These are phyloP conservation scores for Heterocephalus glaber DNA, from an alignment of 2,113 vertebrate species.

Conservation along the genomic window DNA sequence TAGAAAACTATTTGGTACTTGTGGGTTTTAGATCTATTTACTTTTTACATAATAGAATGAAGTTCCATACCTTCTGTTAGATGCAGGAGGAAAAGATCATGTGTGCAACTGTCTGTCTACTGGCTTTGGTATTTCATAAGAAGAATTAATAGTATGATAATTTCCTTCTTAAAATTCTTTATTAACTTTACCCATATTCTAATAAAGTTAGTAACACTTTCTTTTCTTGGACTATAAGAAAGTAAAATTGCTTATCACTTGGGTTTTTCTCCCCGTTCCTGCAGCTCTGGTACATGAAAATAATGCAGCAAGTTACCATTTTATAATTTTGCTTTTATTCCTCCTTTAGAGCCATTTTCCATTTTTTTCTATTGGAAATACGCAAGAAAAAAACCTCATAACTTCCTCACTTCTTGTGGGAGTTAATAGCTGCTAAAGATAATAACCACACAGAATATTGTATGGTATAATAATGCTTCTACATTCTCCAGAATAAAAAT, in stretches of 20 bases:
- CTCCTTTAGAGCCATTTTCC: slow-evolving; percentile 54
- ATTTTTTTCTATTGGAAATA: slow-evolving; percentile 55
- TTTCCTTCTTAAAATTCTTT: slow-evolving; percentile 50
- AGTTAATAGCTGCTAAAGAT: slow-evolving; percentile 58
- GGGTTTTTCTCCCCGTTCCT: not conserved
- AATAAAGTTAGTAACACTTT: slow-evolving; percentile 55
- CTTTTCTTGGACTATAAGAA: not conserved
- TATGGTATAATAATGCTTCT: slow-evolving; percentile 39
- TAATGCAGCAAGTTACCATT: slow-evolving; percentile 30
- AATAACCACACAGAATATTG: slow-evolving; percentile 54
- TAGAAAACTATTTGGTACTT: not conserved
- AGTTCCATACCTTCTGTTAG: not conserved
- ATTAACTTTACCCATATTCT: slow-evolving; percentile 23
- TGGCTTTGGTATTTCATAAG: not conserved
- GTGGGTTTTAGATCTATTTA: not conserved
- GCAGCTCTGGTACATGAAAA: slow-evolving; percentile 35
- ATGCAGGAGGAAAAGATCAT: not conserved
- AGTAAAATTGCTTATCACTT: slow-evolving; percentile 44
- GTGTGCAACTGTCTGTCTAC: not conserved
- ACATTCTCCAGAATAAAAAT: slow-evolving; percentile 33
- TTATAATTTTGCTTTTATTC: slow-evolving; percentile 65
- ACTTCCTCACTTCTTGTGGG: slow-evolving; percentile 57
- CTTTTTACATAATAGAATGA: not conserved
- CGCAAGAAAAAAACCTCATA: slow-evolving; percentile 48
- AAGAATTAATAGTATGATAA: slow-evolving; percentile 8